Percentiles rank a stretch among this genome's conserved stretches.
These are phyloP conservation scores for Trissolcus brochymenae DNA, from an alignment of 2,888 invertebrate species.

Conservation along the genomic window DNA sequence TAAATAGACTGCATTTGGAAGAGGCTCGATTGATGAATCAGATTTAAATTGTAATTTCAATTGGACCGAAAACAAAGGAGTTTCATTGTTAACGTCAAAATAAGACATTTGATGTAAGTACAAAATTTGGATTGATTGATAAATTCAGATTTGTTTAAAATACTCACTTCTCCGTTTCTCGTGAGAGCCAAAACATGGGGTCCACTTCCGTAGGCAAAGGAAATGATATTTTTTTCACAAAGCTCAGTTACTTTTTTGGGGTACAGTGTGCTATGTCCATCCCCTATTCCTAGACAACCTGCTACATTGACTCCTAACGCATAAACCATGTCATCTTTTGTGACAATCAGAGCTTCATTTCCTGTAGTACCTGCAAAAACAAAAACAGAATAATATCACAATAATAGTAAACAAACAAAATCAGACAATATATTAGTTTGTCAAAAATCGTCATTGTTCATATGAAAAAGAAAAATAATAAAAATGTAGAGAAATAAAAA, in stretches of 20 bases:
- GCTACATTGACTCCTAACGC: slow-evolving; percentile 79
- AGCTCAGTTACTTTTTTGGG: slow-evolving; percentile 78
- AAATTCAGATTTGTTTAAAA: too few species aligned
- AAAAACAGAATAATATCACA: background rate
- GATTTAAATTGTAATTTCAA: background rate
- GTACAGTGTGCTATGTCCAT: slow-evolving; percentile 77
- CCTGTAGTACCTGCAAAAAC: slow-evolving; percentile 76
- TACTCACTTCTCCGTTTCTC: slow-evolving; percentile 76
- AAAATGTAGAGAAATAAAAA: too few species aligned
- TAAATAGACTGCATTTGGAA: background rate
- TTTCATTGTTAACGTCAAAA: too few species aligned
- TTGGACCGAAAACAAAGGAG: background rate
- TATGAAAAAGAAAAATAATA: too few species aligned
- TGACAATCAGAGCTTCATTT: slow-evolving; percentile 80
- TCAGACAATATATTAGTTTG: too few species aligned
- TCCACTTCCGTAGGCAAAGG: slow-evolving; percentile 79
- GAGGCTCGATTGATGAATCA: background rate
- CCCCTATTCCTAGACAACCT: slow-evolving; percentile 79
- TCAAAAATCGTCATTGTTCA: too few species aligned
- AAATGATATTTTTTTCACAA: slow-evolving; percentile 78
- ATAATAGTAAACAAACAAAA: too few species aligned
- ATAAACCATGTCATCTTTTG: slow-evolving; percentile 79
- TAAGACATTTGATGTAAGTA: too few species aligned
- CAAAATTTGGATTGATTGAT: too few species aligned
- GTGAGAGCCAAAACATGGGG: slow-evolving; percentile 80